Evolutionary conservation across 1,140 invertebrate genomes (phyloP), one percentile per base, ranked within the genome.

Genomic region (Vanessa atalanta): DNA sequence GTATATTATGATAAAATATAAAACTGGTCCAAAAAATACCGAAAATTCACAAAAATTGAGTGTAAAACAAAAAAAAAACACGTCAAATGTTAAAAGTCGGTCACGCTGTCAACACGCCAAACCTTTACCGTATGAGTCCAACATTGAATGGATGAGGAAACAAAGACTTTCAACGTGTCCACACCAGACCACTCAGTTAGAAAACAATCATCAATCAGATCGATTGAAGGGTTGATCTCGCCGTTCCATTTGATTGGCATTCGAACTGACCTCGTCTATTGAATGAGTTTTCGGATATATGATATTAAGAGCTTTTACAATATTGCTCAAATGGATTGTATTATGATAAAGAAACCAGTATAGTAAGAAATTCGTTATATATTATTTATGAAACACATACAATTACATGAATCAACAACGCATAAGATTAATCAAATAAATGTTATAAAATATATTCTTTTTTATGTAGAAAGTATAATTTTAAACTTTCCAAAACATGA

Each of bases 141-240:
- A 53, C 70, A 50, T 14, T 57, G 70, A 72, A 66, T 66, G 71
- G 71, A 48, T 53, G 20, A 43, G 53, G 43, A 50, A 73, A 73
- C 71, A 73, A 73, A 73, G 64, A 26, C 53, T 31, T 60, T n/a
- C 70, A 57, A 63, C 71, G 55, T n/a, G 47, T 57, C 47, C 53
- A 23, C 53, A 57, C 3, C 53, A 57, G 53, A 57, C 53, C 53
- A 73, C 71, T 73, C 71, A 23, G 16, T 20, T 72, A 50, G 70
- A 67, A 67, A 73, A 73, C 55, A 57, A 57, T 66, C 53, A 55
- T 57, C 43, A 57, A 57, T 57, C 53, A 57, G 53, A 23, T 50
- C 53, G 53, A 57, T 57, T 57, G 20, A 57, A 57, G 53, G 53
- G 53, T 57, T 57, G 53, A 57, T 57, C 53, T 57, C 53, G n/a